Percentiles rank a stretch among this genome's conserved stretches.
These are phyloP conservation scores for Zalophus californianus DNA, from an alignment of 2,797 vertebrate species.

Conservation along the genomic window DNA sequence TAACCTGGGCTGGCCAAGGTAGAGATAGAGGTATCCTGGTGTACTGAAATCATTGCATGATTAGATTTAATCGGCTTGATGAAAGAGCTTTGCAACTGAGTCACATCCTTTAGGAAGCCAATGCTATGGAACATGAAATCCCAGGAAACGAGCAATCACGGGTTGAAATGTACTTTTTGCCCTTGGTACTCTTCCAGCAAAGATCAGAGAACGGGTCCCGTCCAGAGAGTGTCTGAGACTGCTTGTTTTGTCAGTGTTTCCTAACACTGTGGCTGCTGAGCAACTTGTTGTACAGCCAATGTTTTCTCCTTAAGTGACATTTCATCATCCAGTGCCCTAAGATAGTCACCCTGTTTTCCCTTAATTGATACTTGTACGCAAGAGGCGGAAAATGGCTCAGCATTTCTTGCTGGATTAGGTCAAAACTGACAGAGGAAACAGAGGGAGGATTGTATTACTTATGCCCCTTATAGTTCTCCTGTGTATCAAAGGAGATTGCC, in stretches of 20 bases:
- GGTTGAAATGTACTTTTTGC: background rate
- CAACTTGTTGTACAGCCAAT: background rate
- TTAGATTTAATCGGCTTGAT: slow-evolving; percentile 31
- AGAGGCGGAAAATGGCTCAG: slow-evolving; percentile 56
- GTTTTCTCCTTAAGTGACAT: slow-evolving; percentile 64
- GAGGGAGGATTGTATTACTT: slow-evolving; percentile 54
- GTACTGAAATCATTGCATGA: background rate
- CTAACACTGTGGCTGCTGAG: background rate
- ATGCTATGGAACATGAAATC: background rate
- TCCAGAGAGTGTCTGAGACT: background rate
- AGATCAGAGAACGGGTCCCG: background rate
- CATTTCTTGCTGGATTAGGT: slow-evolving; percentile 70
- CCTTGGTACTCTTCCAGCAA: slow-evolving; percentile 1
- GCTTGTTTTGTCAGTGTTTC: slow-evolving; percentile 1
- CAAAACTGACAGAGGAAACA: slow-evolving; percentile 69
- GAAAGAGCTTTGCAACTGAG: slow-evolving; percentile 4
- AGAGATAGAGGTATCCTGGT: background rate
- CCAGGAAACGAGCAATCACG: background rate
- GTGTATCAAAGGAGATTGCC: slow-evolving; percentile 39
- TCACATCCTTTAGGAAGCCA: background rate
- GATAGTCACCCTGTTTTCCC: slow-evolving; percentile 61
- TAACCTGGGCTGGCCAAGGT: slow-evolving; percentile 25
- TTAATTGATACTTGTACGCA: slow-evolving; percentile 66
- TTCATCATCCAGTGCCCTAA: slow-evolving; percentile 21
- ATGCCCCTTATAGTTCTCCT: slow-evolving; percentile 17